Conservation (phyloP, 2,113 vertebrate genomes). For the Ciconia boyciana region DNA sequence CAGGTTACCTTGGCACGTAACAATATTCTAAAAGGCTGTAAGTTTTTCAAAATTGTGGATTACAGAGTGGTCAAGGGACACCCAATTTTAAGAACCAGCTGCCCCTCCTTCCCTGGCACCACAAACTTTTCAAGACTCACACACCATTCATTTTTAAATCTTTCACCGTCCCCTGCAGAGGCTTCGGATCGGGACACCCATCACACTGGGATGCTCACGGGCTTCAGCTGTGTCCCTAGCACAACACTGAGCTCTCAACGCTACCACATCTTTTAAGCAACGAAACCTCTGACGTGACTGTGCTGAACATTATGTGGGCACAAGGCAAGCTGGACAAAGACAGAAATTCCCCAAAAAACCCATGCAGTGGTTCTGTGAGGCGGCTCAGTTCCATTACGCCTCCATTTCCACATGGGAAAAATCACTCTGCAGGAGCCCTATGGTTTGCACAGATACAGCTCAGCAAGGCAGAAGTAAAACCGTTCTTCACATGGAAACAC, state of each 20-base stretch:
- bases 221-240: background rate
- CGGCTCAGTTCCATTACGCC: accelerated
- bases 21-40: background rate
- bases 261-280: background rate
- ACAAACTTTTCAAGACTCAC: background rate
- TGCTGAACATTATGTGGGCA: accelerated
- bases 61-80: background rate
- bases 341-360: background rate
- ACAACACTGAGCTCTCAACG: background rate
- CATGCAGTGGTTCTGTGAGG: accelerated
- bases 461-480: background rate
- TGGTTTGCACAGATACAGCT: background rate
- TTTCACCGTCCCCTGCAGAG: background rate
- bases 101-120: background rate
- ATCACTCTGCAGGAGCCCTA: accelerated
- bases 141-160: background rate
- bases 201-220: accelerated
- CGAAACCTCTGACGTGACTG: accelerated
- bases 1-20: background rate
- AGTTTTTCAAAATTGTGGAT: background rate
- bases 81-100: background rate
- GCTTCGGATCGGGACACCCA: background rate
- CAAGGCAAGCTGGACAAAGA: background rate
- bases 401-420: background rate
- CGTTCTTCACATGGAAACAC: no score